Conservation (phyloP, 2,888 invertebrate genomes). For the Augiades crinisus region DNA sequence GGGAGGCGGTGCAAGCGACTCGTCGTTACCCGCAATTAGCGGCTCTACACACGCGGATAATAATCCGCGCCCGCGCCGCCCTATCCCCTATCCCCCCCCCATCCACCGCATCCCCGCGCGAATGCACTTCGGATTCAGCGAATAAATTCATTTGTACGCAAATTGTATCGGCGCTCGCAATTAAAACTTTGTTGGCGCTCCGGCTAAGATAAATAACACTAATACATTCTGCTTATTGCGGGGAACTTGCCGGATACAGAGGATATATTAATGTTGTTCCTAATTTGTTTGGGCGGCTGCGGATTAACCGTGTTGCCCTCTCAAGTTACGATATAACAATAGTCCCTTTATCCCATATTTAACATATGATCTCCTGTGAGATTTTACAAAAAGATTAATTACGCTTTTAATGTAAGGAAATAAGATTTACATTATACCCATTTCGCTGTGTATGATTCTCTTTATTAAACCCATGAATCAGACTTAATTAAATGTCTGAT, state of each 20-base stretch:
- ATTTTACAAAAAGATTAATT: slow-evolving; percentile 23
- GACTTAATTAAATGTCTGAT: too few relatives aligned
- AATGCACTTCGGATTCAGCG: slow-evolving; percentile 76
- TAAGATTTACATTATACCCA: background rate
- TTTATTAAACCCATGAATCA: too few relatives aligned
- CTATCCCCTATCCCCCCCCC: slow-evolving; percentile 38
- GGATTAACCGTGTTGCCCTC: slow-evolving; percentile 65
- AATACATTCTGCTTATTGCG: slow-evolving; percentile 80
- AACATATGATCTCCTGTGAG: slow-evolving; percentile 38
- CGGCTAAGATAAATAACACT: slow-evolving; percentile 80
- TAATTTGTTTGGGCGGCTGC: slow-evolving; percentile 72
- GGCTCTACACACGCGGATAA: slow-evolving; percentile 72
- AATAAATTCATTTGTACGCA: slow-evolving; percentile 81
- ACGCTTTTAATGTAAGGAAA: background rate
- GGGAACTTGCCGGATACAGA: slow-evolving; percentile 73
- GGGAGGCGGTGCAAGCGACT: slow-evolving; percentile 37
- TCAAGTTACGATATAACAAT: slow-evolving; percentile 62
- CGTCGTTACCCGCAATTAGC: slow-evolving; percentile 76
- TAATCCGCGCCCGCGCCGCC: slow-evolving; percentile 58
- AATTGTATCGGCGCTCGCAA: slow-evolving; percentile 81
- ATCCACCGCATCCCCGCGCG: slow-evolving; percentile 47
- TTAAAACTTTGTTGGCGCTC: slow-evolving; percentile 80
- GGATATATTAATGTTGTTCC: slow-evolving; percentile 79
- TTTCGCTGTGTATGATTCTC: too few relatives aligned
- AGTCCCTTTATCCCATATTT: slow-evolving; percentile 53